Base-by-base conservation (phyloP, 2,888 invertebrate species). In the Ochropacha duplaris region DNA sequence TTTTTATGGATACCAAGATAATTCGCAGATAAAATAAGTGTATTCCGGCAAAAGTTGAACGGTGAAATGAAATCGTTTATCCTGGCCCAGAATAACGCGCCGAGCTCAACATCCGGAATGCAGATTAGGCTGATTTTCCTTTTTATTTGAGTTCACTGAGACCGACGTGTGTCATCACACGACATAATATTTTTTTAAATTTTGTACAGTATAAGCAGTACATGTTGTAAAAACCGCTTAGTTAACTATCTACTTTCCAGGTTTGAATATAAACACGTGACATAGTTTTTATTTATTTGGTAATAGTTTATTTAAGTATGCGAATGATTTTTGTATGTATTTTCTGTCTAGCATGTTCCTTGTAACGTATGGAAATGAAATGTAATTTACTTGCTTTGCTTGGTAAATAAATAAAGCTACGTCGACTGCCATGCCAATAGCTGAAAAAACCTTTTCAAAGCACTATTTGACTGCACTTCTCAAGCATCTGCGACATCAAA, bases 1-100 rank as follows among this genome's bases (percentile, higher is more conserved):
- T 28, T 51, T 28, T 51, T 16, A 28, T 28, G 26, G 19, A 44
- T 55, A 44, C 34, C 57, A 62, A 66, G 69, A 61, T 66, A 71
- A 34, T 58, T 65, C 56, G 61, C 61, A 61, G 64, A 65, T 66
- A 72, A 69, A 74, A 73, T 74, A 71, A 68, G 71, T 71, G 31
- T 67, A 54, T 60, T 52, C 50, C 59, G 59, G 64, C 44, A 68
- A 70, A 73, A 66, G 66, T 72, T 69, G 63, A 65, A 62, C 59
- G 65, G 57, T 62, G 71, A 74, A 83, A 83, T 79, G 77, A 76
- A 82, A 81, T 76, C 79, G 79, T 84, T 85, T 83, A 76, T 78
- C 77, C 74, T 73, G 68, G 68, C 72, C 72, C 72, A 65, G 78
- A 77, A 77, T 76, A 78, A 78, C 76, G 76, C 72, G 74, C 66